These are phyloP conservation scores for Pandemis heparana DNA, from an alignment of 2,888 invertebrate genomes.

Conservation along the genomic window DNA sequence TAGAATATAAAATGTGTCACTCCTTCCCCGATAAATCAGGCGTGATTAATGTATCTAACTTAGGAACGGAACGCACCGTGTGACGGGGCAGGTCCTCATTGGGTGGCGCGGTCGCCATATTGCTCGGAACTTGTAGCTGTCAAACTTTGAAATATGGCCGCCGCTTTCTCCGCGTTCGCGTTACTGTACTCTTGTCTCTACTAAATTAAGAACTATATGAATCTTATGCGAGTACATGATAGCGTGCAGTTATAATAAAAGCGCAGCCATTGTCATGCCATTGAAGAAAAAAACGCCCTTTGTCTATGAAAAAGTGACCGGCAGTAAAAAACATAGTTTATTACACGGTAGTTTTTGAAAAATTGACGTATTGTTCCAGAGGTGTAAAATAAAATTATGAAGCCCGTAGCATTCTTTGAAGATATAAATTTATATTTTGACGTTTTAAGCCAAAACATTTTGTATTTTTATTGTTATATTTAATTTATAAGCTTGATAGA, in stretches of 20 bases:
- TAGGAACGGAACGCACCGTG: slow-evolving; percentile 74
- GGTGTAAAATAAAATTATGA: slow-evolving; percentile 67
- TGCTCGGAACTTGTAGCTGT: slow-evolving; percentile 84
- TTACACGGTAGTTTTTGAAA: slow-evolving; percentile 68
- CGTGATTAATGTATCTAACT: slow-evolving; percentile 81
- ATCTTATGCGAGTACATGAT: slow-evolving; percentile 61
- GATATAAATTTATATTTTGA: slow-evolving; percentile 78
- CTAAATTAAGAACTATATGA: slow-evolving; percentile 66
- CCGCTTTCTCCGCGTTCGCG: slow-evolving; percentile 71
- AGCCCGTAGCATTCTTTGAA: slow-evolving; percentile 58
- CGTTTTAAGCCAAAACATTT: slow-evolving; percentile 77
- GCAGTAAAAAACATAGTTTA: slow-evolving; percentile 51
- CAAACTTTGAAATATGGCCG: slow-evolving; percentile 83
- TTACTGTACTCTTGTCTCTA: slow-evolving; percentile 79
- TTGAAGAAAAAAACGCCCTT: slow-evolving; percentile 22
- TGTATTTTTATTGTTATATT: slow-evolving; percentile 67
- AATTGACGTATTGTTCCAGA: slow-evolving; percentile 73
- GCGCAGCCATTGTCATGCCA: slow-evolving; percentile 32
- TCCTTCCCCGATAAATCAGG: slow-evolving; percentile 83
- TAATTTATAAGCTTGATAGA: slow-evolving; percentile 76
- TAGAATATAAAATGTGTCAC: slow-evolving; percentile 85
- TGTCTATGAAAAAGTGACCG: slow-evolving; percentile 44
- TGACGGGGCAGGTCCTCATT: slow-evolving; percentile 83
- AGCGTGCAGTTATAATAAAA: slow-evolving; percentile 40
- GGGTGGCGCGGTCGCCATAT: slow-evolving; percentile 84